phyloP scores from a whole-genome alignment of 2,888 invertebrate genomes.

The Tillus elongatus region DNA sequence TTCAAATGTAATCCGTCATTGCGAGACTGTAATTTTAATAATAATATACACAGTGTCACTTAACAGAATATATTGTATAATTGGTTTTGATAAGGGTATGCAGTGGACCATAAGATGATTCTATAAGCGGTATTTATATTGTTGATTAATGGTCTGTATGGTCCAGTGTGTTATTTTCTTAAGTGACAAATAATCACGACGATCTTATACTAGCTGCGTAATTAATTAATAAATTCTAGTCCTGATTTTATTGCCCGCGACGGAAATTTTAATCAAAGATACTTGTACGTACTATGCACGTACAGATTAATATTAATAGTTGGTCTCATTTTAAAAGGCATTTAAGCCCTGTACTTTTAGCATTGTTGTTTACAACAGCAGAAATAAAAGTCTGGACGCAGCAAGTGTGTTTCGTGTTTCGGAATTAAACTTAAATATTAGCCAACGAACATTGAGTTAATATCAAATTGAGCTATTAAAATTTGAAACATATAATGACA shows the following conservation, averaged over 20 bases:
- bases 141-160: slow-evolving; percentile 19
- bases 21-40: slow-evolving; percentile 40
- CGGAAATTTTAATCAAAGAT: slow-evolving; percentile 33
- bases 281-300: slow-evolving; percentile 11
- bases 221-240: slow-evolving; percentile 42
- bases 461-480: too few species aligned
- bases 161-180: slow-evolving; percentile 37
- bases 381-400: too few species aligned
- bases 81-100: slow-evolving; percentile 43
- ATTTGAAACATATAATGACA: too few species aligned
- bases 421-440: too few species aligned
- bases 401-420: too few species aligned
- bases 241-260: slow-evolving; percentile 36
- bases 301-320: not conserved
- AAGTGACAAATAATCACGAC: slow-evolving; percentile 43
- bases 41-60: slow-evolving; percentile 40
- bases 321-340: too few species aligned
- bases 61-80: slow-evolving; percentile 42
- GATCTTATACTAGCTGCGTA: slow-evolving; percentile 35
- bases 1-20: slow-evolving; percentile 38
- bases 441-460: too few species aligned
- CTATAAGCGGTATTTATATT: slow-evolving; percentile 15
- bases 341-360: too few species aligned
- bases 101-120: slow-evolving; percentile 24
- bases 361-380: too few species aligned